A percentile compares a stretch with the other conserved stretches of the same genome.
Conservation (phyloP, 2,888 invertebrate species). For the Augochlorella aurata region DNA sequence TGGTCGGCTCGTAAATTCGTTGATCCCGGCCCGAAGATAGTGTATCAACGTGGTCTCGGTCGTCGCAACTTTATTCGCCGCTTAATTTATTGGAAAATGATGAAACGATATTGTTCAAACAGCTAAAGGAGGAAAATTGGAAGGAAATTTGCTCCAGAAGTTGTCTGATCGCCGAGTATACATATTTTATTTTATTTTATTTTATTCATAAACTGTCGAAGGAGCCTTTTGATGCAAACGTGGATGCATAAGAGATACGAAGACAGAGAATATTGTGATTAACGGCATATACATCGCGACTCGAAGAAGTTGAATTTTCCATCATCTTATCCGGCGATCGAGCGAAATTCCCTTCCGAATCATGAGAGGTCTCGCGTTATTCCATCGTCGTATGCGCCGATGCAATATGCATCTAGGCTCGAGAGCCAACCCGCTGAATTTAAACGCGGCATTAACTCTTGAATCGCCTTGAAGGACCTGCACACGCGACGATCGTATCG, state of each 20-base stretch:
- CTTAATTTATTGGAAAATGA: neutral
- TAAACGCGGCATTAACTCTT: constrained; percentile 18
- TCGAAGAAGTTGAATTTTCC: neutral
- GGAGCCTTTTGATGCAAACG: too few relatives aligned
- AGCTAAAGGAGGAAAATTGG: too few relatives aligned
- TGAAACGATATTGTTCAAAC: neutral
- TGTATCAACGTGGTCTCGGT: neutral
- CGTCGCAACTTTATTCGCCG: neutral
- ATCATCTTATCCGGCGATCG: neutral
- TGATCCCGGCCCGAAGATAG: neutral
- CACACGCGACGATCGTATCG: constrained; percentile 36
- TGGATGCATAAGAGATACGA: too few relatives aligned
- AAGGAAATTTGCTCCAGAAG: neutral
- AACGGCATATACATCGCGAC: neutral
- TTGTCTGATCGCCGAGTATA: neutral
- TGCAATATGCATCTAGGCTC: neutral
- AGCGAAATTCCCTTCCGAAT: constrained; percentile 25
- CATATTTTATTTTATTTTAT: neutral
- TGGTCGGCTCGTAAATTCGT: neutral
- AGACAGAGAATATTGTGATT: too few relatives aligned
- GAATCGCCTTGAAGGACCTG: neutral
- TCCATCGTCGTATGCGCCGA: neutral
- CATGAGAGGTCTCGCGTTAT: constrained; percentile 19
- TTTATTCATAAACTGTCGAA: too few relatives aligned
- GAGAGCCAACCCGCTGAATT: constrained; percentile 10